Base-by-base conservation (phyloP, 2,888 invertebrate genomes). In the Archips xylosteana region DNA sequence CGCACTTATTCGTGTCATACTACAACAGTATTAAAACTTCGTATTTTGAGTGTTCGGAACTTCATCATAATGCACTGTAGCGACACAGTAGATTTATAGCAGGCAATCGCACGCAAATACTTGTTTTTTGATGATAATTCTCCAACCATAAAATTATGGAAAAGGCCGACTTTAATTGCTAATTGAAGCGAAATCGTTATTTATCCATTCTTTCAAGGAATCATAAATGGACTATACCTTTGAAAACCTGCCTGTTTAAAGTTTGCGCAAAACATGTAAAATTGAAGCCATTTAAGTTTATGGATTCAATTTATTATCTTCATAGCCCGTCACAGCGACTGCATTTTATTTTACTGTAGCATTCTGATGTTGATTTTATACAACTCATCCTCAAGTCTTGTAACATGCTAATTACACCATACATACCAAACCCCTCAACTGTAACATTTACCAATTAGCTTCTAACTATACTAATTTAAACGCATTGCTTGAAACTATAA, bases 41-140 rank as follows among this genome's bases (percentile, higher is more conserved):
- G 62, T 63, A 63, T 45, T 63, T 42, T 23, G 57, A 32, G 10
- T 63, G 62, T 63, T 63, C 45, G 45, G 23, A 45, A 23, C 45
- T 23, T 62, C 8, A 15, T 23, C 23, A 23, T 63, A 63, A 63
- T 23, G 12, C 2, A 8, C 49, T 42, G 36, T 64, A 69, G 68
- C 64, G 32, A 49, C 57, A 66, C 5, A 42, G 15, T 15, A 60
- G 49, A 32, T 59, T 63, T 42, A 67, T 54, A 49, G 34, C n/a
- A 49, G 42, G 45, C 10, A 61, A 61, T 34, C 23, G 45, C 39
- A 61, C 39, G 4, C n/a, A 34, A 32, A n/a, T 42, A 42, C 13
- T 23, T 62, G 39, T 60, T 60, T 60, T n/a, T 3, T 42, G 13
- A 61, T 60, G 36, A 36, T 12, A 49, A 49, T 1, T 6, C 15